Percentiles rank a stretch among this genome's conserved stretches.
phyloP scores from a whole-genome alignment of 2,113 vertebrate genomes.

The Sphaerodactylus townsendi region DNA sequence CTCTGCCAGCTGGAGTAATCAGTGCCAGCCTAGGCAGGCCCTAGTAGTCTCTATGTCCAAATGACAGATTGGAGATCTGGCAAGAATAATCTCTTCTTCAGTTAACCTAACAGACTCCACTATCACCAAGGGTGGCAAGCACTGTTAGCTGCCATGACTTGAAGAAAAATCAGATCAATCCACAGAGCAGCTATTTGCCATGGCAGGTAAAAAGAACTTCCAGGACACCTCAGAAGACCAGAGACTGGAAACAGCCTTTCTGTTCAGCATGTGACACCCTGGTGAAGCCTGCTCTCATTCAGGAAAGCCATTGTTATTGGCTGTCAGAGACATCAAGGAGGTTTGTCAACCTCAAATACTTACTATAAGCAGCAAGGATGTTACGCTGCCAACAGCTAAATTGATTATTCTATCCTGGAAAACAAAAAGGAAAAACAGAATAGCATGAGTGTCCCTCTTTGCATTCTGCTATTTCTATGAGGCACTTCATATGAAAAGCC shows the following conservation, averaged over 20 bases:
- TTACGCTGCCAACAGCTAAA: slow-evolving; percentile 87
- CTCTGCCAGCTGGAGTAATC: too few relatives aligned
- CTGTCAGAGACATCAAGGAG: accelerated
- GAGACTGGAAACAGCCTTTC: background rate
- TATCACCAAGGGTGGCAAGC: background rate
- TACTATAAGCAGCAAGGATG: slow-evolving; percentile 88
- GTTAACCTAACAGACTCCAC: background rate
- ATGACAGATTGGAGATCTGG: background rate
- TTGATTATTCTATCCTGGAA: slow-evolving; percentile 95
- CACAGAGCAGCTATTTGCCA: background rate
- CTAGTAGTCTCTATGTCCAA: too few relatives aligned
- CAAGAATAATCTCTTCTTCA: background rate
- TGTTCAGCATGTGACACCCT: too few relatives aligned
- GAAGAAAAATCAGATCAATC: background rate
- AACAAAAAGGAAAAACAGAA: background rate
- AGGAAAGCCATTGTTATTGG: background rate
- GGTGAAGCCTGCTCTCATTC: too few relatives aligned
- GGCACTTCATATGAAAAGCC: background rate
- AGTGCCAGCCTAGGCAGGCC: too few relatives aligned
- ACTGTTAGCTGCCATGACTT: background rate
- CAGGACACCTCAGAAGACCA: background rate
- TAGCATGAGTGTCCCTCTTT: accelerated
- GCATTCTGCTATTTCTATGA: background rate
- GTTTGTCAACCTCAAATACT: slow-evolving; percentile 69
- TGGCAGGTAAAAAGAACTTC: background rate